Conservation (phyloP, 2,113 vertebrate genomes). For the Oophaga pumilio region DNA sequence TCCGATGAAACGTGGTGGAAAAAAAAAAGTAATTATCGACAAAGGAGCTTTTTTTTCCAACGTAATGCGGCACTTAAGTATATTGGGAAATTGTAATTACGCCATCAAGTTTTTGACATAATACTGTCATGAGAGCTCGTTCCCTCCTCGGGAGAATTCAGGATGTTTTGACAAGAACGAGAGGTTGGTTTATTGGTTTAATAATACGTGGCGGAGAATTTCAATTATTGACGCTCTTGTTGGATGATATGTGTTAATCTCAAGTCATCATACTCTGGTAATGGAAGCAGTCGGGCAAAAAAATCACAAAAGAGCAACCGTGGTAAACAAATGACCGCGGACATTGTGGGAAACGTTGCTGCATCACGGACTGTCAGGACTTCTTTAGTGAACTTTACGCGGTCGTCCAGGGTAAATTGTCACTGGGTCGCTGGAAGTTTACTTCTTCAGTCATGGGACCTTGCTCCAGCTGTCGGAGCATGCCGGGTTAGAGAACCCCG, state of each 20-base stretch:
- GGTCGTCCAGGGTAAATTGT: too few species aligned
- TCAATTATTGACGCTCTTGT: conserved; percentile 31
- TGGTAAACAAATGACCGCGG: background rate
- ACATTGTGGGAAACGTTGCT: background rate
- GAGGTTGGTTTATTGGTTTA: conserved; percentile 42
- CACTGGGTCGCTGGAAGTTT: too few species aligned
- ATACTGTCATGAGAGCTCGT: conserved; percentile 30
- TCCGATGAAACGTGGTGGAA: background rate
- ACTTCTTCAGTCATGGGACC: too few species aligned
- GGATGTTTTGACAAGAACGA: conserved; percentile 42
- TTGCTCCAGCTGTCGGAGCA: too few species aligned
- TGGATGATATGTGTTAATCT: background rate
- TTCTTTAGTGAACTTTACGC: too few species aligned
- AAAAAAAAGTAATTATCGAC: conserved; percentile 26
- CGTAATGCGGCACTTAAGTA: conserved; percentile 35
- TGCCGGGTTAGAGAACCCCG: too few species aligned
- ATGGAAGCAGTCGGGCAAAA: background rate
- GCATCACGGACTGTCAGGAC: too few species aligned
- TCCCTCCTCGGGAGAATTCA: background rate
- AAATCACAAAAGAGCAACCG: background rate
- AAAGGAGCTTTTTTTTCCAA: conserved; percentile 6
- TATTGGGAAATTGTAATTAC: conserved; percentile 44
- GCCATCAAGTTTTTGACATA: conserved; percentile 44
- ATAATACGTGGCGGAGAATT: conserved; percentile 2
- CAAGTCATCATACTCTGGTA: background rate